Percentiles rank a stretch among this genome's conserved stretches.
Conservation (phyloP, 2,888 invertebrate species). For the Eudasyphora cyanicolor region DNA sequence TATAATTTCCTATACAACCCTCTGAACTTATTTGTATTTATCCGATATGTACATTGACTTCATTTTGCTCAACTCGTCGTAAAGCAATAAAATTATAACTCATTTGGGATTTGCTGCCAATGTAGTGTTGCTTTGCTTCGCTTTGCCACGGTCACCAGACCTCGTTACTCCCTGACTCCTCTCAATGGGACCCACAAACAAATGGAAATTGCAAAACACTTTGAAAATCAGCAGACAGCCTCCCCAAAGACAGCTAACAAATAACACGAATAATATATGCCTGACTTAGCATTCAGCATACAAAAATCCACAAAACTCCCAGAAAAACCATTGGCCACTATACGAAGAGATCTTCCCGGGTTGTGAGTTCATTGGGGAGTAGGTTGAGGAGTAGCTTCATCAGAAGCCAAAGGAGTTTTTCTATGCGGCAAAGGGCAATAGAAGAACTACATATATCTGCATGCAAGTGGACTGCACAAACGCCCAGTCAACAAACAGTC, state of each 20-base stretch:
- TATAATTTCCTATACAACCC: background rate
- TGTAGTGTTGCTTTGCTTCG: too few relatives aligned
- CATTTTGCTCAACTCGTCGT: constrained; percentile 46
- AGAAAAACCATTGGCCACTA: too few relatives aligned
- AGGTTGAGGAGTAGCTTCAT: background rate
- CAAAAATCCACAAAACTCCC: constrained; percentile 11
- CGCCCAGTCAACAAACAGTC: background rate
- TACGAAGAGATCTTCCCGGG: too few relatives aligned
- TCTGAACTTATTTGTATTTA: background rate
- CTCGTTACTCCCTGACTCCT: background rate
- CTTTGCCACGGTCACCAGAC: background rate
- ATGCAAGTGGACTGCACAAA: too few relatives aligned
- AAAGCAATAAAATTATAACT: constrained; percentile 63
- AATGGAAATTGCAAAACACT: constrained; percentile 57
- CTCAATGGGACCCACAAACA: constrained; percentile 40
- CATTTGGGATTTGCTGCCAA: constrained; percentile 50
- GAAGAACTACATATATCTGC: too few relatives aligned
- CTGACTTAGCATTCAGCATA: constrained; percentile 54
- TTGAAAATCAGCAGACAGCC: constrained; percentile 62
- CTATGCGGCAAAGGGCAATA: background rate
- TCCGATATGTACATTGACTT: constrained; percentile 33
- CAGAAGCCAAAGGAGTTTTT: background rate
- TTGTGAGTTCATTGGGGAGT: too few relatives aligned
- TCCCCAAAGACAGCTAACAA: constrained; percentile 61
- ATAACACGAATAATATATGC: constrained; percentile 56